Base-by-base conservation (phyloP, 1,140 invertebrate genomes). In the Diachasmimorpha longicaudata region DNA sequence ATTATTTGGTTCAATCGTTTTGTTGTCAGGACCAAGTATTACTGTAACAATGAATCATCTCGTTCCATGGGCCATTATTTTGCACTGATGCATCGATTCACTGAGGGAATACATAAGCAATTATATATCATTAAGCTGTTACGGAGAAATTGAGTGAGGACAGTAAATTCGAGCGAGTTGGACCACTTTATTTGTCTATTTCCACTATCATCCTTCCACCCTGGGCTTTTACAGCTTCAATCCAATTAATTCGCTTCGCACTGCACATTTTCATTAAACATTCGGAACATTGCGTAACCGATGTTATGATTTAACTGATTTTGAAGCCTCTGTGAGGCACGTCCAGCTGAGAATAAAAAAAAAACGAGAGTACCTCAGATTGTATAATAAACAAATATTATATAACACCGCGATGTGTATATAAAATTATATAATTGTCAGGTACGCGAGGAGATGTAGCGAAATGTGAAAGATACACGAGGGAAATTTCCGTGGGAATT, bases 371-470 rank as follows among this genome's bases (percentile, higher is more conserved):
- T 75, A 75, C 74, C 74, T 75, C 68, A 75, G 67, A 75, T 46
- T 75, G 67, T 75, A 74, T 52, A 74, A 70, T 67, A 72, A 76
- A 76, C 11, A 76, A 76, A 76, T 66, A 48, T 44, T 66, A 71
- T 77, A 66, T 70, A 52, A 48, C 72, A 77, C 72, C 55, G 67
- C 23, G 74, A 68, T 42, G 74, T 74, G 72, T 77, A 76, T 77
- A 79, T 77, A 79, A 74, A 77, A 74, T 68, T 78, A 72, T 77
- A 71, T 77, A 74, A 74, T 58, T 76, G 71, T 76, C 52, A 13
- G 72, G 74, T 78, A 74, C 74, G 67, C 72, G 37, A 48, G 36
- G 76, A 21, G 55, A 58, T 46, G 19, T 25, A 16, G 69, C 58
- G 31, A 72, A 14, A 46, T 11, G 31, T 70, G 25, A 73, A 58